Conservation (phyloP, 2,888 invertebrate genomes). For the Caenorhabditis plicata region DNA sequence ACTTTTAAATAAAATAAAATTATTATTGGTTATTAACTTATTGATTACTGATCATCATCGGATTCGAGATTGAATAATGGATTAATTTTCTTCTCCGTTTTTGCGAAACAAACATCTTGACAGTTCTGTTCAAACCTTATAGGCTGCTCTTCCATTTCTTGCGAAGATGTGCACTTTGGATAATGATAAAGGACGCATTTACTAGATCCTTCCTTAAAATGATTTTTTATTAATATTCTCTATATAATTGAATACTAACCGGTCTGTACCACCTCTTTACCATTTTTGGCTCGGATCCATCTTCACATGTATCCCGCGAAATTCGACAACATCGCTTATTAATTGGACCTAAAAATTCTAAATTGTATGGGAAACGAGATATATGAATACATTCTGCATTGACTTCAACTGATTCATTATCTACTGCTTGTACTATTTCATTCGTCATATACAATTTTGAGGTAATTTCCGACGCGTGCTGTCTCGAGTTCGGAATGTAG, state of each 20-base stretch:
- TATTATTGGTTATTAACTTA: background rate
- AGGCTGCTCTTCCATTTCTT: constrained; percentile 47
- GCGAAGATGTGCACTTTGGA: constrained; percentile 39
- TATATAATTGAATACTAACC: constrained; percentile 16
- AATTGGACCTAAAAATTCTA: constrained; percentile 23
- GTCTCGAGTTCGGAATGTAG: constrained; percentile 44
- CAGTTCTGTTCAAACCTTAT: constrained; percentile 48
- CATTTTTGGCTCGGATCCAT: constrained; percentile 35
- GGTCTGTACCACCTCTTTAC: constrained; percentile 50
- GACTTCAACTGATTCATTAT: constrained; percentile 10
- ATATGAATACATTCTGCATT: constrained; percentile 26
- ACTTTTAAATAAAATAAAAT: background rate
- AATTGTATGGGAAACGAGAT: no score
- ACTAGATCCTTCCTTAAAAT: constrained; percentile 35
- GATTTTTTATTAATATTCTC: background rate
- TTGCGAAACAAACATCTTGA: constrained; percentile 46
- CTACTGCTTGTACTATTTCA: constrained; percentile 35
- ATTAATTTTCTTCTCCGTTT: constrained; percentile 37
- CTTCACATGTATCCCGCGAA: constrained; percentile 29
- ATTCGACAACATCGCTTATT: constrained; percentile 46
- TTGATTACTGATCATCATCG: constrained; percentile 8
- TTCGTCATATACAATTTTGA: constrained; percentile 47
- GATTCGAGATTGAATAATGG: constrained; percentile 37
- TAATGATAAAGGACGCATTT: constrained; percentile 46
- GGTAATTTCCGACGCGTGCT: constrained; percentile 50